phyloP scores from a whole-genome alignment of 2,113 vertebrate genomes.

The Melanerpes aurifrons region DNA sequence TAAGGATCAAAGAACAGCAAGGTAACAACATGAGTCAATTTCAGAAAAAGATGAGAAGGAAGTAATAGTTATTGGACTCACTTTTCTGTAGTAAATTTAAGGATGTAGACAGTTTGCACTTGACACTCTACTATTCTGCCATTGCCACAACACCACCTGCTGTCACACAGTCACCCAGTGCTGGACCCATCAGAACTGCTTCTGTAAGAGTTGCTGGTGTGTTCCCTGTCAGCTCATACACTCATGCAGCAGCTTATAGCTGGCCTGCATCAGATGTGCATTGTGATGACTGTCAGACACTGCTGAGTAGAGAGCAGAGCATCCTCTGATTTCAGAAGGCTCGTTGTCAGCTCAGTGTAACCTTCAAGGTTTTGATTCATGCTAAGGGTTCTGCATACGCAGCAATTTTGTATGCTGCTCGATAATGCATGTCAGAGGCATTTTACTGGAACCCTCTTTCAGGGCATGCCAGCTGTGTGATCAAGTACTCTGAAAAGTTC shows the following conservation, averaged over 20 bases:
- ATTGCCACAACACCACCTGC: rapidly evolving
- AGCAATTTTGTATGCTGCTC: slow-evolving; percentile 7
- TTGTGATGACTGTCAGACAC: neutral
- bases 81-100: neutral
- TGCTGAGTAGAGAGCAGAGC: neutral
- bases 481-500: slow-evolving; percentile 32
- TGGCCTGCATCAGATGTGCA: rapidly evolving
- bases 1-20: neutral
- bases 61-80: neutral
- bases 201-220: neutral
- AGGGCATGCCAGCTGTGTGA: neutral
- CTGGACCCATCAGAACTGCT: neutral
- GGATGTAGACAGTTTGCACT: rapidly evolving
- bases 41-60: neutral
- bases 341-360: neutral
- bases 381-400: neutral
- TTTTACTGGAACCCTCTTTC: neutral
- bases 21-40: neutral
- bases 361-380: slow-evolving; percentile 9
- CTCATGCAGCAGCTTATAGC: neutral
- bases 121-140: neutral
- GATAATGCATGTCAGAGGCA: neutral
- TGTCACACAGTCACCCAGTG: neutral
- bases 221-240: neutral
- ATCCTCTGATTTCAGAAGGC: slow-evolving; percentile 3